Base-by-base conservation (phyloP, 92 coral and sea anemone genomes). In the Epizoanthus ramosus region DNA sequence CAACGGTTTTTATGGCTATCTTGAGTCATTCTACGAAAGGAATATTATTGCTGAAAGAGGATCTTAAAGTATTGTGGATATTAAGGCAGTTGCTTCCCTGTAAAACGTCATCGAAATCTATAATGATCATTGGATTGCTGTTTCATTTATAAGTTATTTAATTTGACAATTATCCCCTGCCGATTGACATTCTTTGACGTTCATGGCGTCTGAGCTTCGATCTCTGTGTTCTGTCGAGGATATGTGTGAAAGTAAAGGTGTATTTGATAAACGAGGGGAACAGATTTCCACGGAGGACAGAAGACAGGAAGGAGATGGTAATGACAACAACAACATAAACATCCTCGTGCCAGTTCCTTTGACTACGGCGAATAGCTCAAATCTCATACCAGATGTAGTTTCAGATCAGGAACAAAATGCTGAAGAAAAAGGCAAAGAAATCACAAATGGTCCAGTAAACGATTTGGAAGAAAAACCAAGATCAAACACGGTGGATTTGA, bases 1-100 rank as follows among this genome's bases (percentile, higher is more conserved):
- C 80, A 89, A 89, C 92, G 89, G 92, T 85, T 85, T 89, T 89
- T 86, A 81, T 74, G 71, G 57, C 87, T 77, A 69, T 77, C 50
- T 52, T 24, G 71, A 87, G 85, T 88, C 91, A 83, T 22, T 19
- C 23, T 41, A 53, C 45, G 70, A 43, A 73, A 25, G 31, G 33
- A 57, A 52, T 45, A 60, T 68, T 58, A 65, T 66, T 31, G 21
- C 50, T 74, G 50, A 63, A 28, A 81, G 83, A 77, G 25, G 58
- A 60, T 60, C 60, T 23, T 52, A 35, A 58, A 58, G 14, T 12
- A 45, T 43, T 19, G 50, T 77, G 70, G 43, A 33, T 23, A 4
- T 18, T 60, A 43, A 23, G 56, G 37, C 17, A 31, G 68, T n/a
- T 33, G 13, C 2, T 56, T 57, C 16, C 6, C 39, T 12, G 70